phyloP scores from a whole-genome alignment of 1,140 invertebrate genomes.

The Drosophila rhopaloa region DNA sequence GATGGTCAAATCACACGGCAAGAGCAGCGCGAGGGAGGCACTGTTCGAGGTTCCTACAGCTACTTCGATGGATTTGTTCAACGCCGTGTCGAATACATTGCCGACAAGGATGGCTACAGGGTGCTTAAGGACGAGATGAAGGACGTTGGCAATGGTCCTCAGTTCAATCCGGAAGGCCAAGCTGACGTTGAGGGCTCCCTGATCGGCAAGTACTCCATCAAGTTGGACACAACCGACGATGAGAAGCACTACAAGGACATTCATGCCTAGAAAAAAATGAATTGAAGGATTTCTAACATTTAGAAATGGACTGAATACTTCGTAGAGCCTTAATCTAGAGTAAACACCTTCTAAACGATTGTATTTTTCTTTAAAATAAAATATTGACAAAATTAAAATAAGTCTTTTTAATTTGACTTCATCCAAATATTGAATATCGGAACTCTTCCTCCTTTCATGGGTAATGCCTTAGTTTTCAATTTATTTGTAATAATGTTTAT shows the following conservation, averaged over 20 bases:
- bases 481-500: slow-evolving; percentile 84
- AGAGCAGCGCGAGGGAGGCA: slow-evolving; percentile 85
- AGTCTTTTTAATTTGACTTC: not conserved
- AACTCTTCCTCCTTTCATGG: not conserved
- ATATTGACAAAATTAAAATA: slow-evolving; percentile 25
- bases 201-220: slow-evolving; percentile 82
- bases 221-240: slow-evolving; percentile 56
- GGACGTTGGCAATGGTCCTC: slow-evolving; percentile 85
- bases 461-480: slow-evolving; percentile 50
- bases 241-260: slow-evolving; percentile 75
- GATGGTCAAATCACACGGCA: slow-evolving; percentile 85
- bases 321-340: slow-evolving; percentile 55
- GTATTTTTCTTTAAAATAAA: slow-evolving; percentile 32
- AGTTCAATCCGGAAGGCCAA: slow-evolving; percentile 84
- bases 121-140: slow-evolving; percentile 85
- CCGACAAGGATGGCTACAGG: slow-evolving; percentile 87
- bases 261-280: slow-evolving; percentile 24
- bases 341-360: slow-evolving; percentile 39
- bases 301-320: slow-evolving; percentile 81
- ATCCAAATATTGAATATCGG: not conserved
- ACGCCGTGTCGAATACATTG: slow-evolving; percentile 86
- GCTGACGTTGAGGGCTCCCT: slow-evolving; percentile 85
- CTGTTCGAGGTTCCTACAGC: slow-evolving; percentile 86
- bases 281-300: slow-evolving; percentile 76
- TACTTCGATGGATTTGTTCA: slow-evolving; percentile 87